Conservation (phyloP, 1,140 invertebrate species). For the Lucilia sericata region DNA sequence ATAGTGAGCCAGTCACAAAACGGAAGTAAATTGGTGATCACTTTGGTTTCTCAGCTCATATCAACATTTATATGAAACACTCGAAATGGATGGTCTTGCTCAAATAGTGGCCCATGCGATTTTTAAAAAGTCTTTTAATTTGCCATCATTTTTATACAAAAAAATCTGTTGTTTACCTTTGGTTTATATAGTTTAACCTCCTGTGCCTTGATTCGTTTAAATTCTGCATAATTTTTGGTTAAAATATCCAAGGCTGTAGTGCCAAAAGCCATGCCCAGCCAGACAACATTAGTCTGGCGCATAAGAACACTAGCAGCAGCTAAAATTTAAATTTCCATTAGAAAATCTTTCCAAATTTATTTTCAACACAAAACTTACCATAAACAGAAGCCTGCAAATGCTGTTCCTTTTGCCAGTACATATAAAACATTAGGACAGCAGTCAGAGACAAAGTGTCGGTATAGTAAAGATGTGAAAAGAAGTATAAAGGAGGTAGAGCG, state of each 20-base stretch:
- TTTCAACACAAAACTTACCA: constrained; percentile 62
- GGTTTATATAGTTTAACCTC: constrained; percentile 41
- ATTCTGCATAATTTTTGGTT: constrained; percentile 55
- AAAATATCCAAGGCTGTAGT: constrained; percentile 65
- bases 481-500: constrained; percentile 90
- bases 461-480: constrained; percentile 95
- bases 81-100: too few relatives aligned
- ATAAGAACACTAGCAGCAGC: constrained; percentile 81
- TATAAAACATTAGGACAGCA: constrained; percentile 79
- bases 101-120: too few relatives aligned
- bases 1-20: too few relatives aligned
- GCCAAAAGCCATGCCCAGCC: constrained; percentile 82
- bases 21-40: too few relatives aligned
- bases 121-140: background rate
- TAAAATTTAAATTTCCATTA: constrained; percentile 50
- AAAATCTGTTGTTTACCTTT: constrained; percentile 1
- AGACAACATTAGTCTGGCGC: constrained; percentile 94
- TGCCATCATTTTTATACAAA: background rate
- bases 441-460: constrained; percentile 88
- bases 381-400: constrained; percentile 69
- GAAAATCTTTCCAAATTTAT: background rate
- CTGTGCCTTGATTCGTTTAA: constrained; percentile 39
- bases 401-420: constrained; percentile 70
- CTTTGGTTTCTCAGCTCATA: too few relatives aligned
- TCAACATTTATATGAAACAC: too few relatives aligned